Conservation (phyloP, 1,140 invertebrate species). For the Pseudobourletiella spinata region DNA sequence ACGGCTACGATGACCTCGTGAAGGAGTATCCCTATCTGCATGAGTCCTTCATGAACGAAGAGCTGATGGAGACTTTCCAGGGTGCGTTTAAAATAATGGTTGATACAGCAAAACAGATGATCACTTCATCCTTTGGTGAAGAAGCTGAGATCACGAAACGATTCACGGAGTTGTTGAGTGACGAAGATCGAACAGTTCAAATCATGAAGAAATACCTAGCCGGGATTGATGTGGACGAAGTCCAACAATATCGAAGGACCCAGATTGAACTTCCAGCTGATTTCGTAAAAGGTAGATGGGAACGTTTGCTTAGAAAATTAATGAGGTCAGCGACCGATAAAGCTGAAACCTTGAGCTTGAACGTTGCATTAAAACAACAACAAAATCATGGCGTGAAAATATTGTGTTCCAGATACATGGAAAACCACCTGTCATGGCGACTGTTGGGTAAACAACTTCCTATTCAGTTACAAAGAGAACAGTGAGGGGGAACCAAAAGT, state of each 20-base stretch:
- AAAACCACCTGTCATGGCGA: slow-evolving; percentile 50
- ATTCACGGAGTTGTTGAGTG: too few species aligned
- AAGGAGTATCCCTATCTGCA: slow-evolving; percentile 4
- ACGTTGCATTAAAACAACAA: background rate
- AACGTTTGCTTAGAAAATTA: background rate
- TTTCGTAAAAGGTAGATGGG: background rate
- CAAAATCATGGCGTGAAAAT: background rate
- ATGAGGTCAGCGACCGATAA: background rate
- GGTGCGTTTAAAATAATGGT: background rate
- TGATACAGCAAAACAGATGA: background rate
- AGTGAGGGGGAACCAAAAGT: too few species aligned
- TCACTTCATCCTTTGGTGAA: background rate
- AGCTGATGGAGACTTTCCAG: background rate
- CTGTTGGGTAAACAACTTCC: slow-evolving; percentile 58
- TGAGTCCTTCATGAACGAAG: background rate
- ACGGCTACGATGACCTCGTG: slow-evolving; percentile 37
- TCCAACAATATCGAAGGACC: background rate
- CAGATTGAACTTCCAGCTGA: background rate
- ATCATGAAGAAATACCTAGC: too few species aligned
- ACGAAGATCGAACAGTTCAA: too few species aligned
- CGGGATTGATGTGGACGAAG: background rate
- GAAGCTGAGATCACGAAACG: background rate
- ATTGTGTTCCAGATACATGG: slow-evolving; percentile 16
- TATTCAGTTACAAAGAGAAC: slow-evolving; percentile 46
- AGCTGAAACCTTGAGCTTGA: background rate